Conservation (phyloP, 92 coral and sea anemone genomes). For the Phenganax subtilis region DNA sequence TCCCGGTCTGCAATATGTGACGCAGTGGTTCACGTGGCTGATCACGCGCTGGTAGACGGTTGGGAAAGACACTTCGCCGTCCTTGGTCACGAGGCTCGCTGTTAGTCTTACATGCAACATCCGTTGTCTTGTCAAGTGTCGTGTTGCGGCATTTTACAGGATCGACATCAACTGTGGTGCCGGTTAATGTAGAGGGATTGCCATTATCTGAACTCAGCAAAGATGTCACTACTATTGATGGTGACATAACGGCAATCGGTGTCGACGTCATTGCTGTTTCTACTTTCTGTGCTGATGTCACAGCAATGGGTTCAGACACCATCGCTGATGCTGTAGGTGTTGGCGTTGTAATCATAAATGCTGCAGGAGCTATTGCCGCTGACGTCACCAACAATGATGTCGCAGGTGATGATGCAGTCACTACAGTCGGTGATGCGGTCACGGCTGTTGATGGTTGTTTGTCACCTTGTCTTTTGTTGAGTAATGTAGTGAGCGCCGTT, state of each 20-base stretch:
- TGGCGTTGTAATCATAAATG: neutral
- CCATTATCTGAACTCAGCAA: too few relatives aligned
- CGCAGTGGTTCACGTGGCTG: constrained; percentile 2
- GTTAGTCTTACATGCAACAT: too few relatives aligned
- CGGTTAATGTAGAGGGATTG: too few relatives aligned
- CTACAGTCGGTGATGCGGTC: too few relatives aligned
- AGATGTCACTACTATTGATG: neutral
- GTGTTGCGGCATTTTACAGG: too few relatives aligned
- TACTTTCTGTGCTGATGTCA: neutral
- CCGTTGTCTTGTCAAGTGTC: too few relatives aligned
- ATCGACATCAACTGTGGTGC: too few relatives aligned
- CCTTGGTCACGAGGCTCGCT: neutral
- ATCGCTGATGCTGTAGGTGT: neutral
- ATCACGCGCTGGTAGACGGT: neutral
- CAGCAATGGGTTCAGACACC: neutral
- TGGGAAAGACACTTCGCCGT: neutral
- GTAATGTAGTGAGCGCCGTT: too few relatives aligned
- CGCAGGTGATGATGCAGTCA: neutral
- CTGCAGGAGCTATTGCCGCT: neutral
- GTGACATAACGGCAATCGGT: neutral
- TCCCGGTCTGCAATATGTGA: neutral
- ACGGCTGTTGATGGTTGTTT: too few relatives aligned
- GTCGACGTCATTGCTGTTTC: neutral
- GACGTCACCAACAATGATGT: neutral
- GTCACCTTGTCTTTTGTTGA: too few relatives aligned